Evolutionary conservation across 2,888 invertebrate genomes (phyloP).

Genomic region (Gisinianus flammeolus): DNA sequence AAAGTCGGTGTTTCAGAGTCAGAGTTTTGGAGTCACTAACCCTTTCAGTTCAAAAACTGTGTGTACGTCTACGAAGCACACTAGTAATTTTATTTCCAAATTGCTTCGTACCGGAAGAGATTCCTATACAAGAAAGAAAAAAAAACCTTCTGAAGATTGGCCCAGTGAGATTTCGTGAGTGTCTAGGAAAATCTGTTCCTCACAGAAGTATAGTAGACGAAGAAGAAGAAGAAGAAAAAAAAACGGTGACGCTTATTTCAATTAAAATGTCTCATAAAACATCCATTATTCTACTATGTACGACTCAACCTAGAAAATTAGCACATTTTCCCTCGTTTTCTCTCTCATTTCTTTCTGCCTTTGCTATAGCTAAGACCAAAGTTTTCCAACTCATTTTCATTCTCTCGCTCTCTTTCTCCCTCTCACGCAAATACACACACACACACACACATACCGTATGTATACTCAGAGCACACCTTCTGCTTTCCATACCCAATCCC

Average conservation of each 20-base stretch:
- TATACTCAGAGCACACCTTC: too few species aligned
- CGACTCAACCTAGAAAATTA: slow-evolving; percentile 19
- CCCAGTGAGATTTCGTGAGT: slow-evolving; percentile 19
- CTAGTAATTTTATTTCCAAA: neutral
- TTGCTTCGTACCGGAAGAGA: slow-evolving; percentile 3
- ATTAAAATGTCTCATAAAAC: slow-evolving; percentile 41
- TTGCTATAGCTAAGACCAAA: neutral
- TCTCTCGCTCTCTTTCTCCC: neutral
- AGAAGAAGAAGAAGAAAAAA: slow-evolving; percentile 2
- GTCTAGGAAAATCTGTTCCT: neutral
- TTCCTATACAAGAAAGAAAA: neutral
- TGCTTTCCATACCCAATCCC: too few species aligned
- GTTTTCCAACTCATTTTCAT: neutral
- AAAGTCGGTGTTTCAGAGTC: too few species aligned
- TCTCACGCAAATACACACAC: neutral
- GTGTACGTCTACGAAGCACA: too few species aligned
- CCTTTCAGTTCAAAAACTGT: too few species aligned
- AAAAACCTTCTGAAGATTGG: slow-evolving; percentile 17
- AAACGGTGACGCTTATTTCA: slow-evolving; percentile 33
- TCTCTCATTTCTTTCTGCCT: neutral
- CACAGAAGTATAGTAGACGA: neutral
- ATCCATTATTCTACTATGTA: slow-evolving; percentile 17
- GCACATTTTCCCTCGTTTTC: slow-evolving; percentile 7
- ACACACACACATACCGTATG: too few species aligned
- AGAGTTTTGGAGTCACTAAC: too few species aligned